phyloP scores from a whole-genome alignment of 2,113 vertebrate species.

The Melospiza melodia region DNA sequence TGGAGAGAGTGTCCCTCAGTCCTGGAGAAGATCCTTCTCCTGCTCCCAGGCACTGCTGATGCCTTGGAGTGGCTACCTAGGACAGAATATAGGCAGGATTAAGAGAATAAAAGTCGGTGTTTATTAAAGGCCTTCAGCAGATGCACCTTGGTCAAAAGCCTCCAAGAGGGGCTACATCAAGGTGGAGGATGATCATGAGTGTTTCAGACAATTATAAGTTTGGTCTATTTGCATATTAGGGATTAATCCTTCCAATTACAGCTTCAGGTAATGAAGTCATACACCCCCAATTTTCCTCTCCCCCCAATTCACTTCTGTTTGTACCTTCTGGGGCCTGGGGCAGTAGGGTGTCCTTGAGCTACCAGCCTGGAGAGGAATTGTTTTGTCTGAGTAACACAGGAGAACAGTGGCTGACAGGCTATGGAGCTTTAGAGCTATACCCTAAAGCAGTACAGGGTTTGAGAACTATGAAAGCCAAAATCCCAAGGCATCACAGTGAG shows the following conservation, averaged over 20 bases:
- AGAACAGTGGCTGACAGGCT: not conserved
- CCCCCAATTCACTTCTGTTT: not conserved
- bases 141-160: not conserved
- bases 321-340: not conserved
- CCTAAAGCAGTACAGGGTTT: not conserved
- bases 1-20: not conserved
- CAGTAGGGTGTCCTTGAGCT: not conserved
- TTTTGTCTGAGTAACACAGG: not conserved
- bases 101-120: not conserved
- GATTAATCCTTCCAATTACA: not conserved
- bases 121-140: not conserved
- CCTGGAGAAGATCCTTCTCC: not conserved
- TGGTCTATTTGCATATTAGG: not conserved
- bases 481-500: not conserved
- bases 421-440: not conserved
- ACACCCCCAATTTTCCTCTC: not conserved
- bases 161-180: not conserved
- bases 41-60: not conserved
- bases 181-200: rapidly evolving
- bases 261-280: not conserved
- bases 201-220: not conserved
- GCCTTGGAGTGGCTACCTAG: not conserved
- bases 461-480: not conserved
- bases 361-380: not conserved
- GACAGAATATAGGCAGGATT: not conserved